Percentiles rank a stretch among this genome's conserved stretches.
phyloP scores from a whole-genome alignment of 2,888 invertebrate genomes.

The Chydorus sphaericus region DNA sequence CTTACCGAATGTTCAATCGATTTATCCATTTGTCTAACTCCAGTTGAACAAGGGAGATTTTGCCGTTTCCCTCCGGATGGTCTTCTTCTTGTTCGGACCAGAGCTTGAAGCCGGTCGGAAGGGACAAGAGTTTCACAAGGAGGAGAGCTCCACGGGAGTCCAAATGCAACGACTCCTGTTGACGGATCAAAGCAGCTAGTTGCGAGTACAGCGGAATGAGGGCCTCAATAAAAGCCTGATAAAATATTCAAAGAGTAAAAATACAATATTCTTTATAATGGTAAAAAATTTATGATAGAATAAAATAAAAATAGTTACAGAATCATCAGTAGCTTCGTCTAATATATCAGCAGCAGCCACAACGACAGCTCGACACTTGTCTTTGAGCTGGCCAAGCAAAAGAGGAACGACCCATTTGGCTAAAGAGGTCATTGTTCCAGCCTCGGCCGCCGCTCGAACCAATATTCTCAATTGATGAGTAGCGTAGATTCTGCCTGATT shows the following conservation, averaged over 20 bases:
- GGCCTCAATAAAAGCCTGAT: slow-evolving; percentile 3
- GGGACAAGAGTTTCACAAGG: slow-evolving; percentile 57
- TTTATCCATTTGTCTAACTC: slow-evolving; percentile 67
- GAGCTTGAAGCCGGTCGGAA: slow-evolving; percentile 50
- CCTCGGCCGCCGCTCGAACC: slow-evolving; percentile 41
- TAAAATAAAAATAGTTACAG: slow-evolving; percentile 36
- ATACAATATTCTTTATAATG: not conserved
- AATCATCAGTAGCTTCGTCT: slow-evolving; percentile 84
- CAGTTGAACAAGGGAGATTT: slow-evolving; percentile 39
- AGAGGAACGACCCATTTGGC: slow-evolving; percentile 69
- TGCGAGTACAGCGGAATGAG: not conserved
- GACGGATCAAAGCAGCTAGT: not conserved
- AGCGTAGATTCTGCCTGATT: slow-evolving; percentile 59
- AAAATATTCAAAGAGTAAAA: too few species aligned
- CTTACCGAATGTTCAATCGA: slow-evolving; percentile 38
- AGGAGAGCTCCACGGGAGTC: slow-evolving; percentile 66
- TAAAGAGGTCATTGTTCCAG: slow-evolving; percentile 34
- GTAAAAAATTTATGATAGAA: not conserved
- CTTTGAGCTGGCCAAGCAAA: slow-evolving; percentile 69
- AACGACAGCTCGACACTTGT: slow-evolving; percentile 63
- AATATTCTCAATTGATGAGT: slow-evolving; percentile 82
- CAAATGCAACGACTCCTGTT: slow-evolving; percentile 37
- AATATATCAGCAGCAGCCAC: slow-evolving; percentile 65
- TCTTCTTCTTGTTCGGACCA: slow-evolving; percentile 38
- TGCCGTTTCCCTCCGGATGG: not conserved